Evolutionary conservation across 2,888 invertebrate species (phyloP).

Genomic region (Cheilosia grossa): DNA sequence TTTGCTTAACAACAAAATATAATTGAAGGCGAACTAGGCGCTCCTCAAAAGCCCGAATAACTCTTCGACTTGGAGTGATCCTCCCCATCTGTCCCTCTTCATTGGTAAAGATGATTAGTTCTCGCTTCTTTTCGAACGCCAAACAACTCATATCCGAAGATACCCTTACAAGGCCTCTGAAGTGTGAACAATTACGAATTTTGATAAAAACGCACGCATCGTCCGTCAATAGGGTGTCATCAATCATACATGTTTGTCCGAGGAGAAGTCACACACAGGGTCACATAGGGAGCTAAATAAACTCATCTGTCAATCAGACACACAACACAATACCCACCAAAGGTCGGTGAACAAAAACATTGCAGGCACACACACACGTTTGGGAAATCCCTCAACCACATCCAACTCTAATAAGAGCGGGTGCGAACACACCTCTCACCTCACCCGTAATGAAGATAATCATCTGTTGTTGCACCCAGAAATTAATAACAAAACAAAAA

Average conservation of each 20-base stretch:
- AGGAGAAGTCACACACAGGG: slow-evolving; percentile 29
- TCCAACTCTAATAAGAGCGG: slow-evolving; percentile 1
- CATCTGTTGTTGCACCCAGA: slow-evolving; percentile 40
- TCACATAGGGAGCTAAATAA: slow-evolving; percentile 27
- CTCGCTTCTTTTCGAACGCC: background rate
- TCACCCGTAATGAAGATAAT: slow-evolving; percentile 39
- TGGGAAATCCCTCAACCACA: slow-evolving; percentile 31
- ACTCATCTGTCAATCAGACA: slow-evolving; percentile 37
- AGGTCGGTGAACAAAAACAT: slow-evolving; percentile 37
- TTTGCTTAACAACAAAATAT: no score
- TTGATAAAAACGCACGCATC: slow-evolving; percentile 43
- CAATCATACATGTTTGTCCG: slow-evolving; percentile 40
- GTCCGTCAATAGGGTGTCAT: slow-evolving; percentile 38
- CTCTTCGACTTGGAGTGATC: background rate
- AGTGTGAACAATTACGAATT: slow-evolving; percentile 52
- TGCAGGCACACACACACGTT: background rate
- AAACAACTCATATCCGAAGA: slow-evolving; percentile 5
- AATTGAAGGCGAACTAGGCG: background rate
- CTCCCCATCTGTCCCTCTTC: background rate
- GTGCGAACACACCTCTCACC: slow-evolving; percentile 19
- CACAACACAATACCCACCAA: slow-evolving; percentile 27
- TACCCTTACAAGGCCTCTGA: slow-evolving; percentile 33
- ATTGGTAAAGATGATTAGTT: slow-evolving; percentile 10
- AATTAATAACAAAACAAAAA: slow-evolving; percentile 6
- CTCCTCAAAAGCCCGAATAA: slow-evolving; percentile 30